phyloP scores from a whole-genome alignment of 2,113 vertebrate genomes.

The Dipodomys stephensi region DNA sequence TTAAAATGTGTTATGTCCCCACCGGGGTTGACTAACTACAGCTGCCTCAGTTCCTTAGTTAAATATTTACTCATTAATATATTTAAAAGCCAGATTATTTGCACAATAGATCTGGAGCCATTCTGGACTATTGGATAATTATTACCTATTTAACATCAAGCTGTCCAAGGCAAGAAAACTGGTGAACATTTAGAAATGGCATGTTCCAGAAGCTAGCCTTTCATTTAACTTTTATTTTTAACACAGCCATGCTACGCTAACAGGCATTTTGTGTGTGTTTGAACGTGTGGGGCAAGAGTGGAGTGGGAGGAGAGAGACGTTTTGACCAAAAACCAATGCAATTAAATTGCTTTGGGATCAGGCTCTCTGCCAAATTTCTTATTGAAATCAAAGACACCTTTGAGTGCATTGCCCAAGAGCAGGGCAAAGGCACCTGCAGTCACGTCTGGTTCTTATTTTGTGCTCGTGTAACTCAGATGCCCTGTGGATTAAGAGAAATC shows the following conservation, averaged over 20 bases:
- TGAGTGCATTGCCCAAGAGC: conserved; percentile 58
- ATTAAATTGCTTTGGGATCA: conserved; percentile 70
- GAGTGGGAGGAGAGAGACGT: conserved; percentile 36
- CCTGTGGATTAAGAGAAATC: conserved; percentile 76
- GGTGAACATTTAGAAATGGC: conserved; percentile 8
- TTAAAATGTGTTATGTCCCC: neutral
- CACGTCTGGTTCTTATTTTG: conserved; percentile 76
- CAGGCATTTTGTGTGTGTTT: conserved; percentile 41
- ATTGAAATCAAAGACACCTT: conserved; percentile 62
- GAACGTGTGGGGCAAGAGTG: conserved; percentile 37
- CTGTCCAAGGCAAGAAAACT: conserved; percentile 58
- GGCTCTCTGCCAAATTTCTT: conserved; percentile 66
- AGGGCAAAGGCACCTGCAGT: conserved; percentile 65
- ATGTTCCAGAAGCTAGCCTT: conserved; percentile 29
- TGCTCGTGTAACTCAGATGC: conserved; percentile 73
- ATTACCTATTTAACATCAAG: conserved; percentile 44
- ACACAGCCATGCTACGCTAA: conserved; percentile 3
- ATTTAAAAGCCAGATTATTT: conserved; percentile 71
- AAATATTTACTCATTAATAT: conserved; percentile 72
- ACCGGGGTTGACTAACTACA: conserved; percentile 51
- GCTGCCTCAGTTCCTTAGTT: neutral
- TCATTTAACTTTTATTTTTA: conserved; percentile 45
- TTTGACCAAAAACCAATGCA: conserved; percentile 63
- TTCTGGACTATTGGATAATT: neutral
- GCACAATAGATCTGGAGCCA: conserved; percentile 69